phyloP scores from a whole-genome alignment of 1,140 invertebrate genomes.

The Chlorops oryzae region DNA sequence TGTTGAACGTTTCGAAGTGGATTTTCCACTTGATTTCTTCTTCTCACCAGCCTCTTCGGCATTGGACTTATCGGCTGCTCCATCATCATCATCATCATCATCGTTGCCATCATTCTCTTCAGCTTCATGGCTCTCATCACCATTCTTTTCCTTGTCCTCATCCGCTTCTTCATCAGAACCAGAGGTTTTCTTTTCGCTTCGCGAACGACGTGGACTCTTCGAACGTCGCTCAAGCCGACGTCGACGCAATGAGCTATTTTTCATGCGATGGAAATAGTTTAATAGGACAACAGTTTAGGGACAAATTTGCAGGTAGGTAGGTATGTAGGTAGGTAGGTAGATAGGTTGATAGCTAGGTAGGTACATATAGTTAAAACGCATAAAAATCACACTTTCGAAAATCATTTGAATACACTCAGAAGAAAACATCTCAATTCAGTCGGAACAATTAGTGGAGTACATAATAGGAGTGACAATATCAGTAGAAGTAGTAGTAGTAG shows the following conservation, averaged over 20 bases:
- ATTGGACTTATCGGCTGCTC: slow-evolving; percentile 25
- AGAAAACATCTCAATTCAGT: too few relatives aligned
- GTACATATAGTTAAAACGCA: too few relatives aligned
- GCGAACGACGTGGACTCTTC: slow-evolving; percentile 22
- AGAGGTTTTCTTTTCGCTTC: not conserved
- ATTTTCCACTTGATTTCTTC: slow-evolving; percentile 27
- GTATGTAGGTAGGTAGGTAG: too few relatives aligned
- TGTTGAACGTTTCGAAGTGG: slow-evolving; percentile 16
- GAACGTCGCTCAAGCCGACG: slow-evolving; percentile 39
- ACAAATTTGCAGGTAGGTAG: not conserved
- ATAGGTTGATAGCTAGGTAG: too few relatives aligned
- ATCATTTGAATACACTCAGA: too few relatives aligned
- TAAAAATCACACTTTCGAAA: too few relatives aligned
- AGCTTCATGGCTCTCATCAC: slow-evolving; percentile 9
- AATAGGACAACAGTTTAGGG: not conserved
- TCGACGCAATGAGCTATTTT: slow-evolving; percentile 39
- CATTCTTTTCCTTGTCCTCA: slow-evolving; percentile 32
- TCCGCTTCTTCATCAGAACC: slow-evolving; percentile 20
- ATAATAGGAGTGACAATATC: too few relatives aligned
- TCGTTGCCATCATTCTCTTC: slow-evolving; percentile 7
- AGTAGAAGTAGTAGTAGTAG: too few relatives aligned
- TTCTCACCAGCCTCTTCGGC: slow-evolving; percentile 24
- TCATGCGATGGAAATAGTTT: slow-evolving; percentile 10
- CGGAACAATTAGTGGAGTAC: too few relatives aligned
- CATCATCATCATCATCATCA: slow-evolving; percentile 19